Conservation (phyloP, 64 coral and sea anemone species). For the Pachyseris speciosa region DNA sequence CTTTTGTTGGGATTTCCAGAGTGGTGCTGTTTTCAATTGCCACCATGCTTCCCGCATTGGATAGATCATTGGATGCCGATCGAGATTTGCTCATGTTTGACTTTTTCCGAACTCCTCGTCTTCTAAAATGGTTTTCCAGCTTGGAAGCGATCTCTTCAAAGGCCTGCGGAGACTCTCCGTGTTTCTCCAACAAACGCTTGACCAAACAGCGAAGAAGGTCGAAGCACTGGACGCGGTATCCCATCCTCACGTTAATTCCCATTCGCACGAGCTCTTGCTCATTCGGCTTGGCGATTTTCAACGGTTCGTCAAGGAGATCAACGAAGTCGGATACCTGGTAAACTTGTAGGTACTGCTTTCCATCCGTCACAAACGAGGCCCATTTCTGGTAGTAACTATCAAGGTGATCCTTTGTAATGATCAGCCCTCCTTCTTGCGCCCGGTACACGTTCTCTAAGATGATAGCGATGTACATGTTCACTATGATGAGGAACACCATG, state of each 20-base stretch:
- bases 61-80: constrained; percentile 13
- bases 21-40: not conserved
- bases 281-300: constrained; percentile 66
- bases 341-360: constrained; percentile 68
- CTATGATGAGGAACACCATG: constrained; percentile 75
- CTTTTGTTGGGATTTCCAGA: not conserved
- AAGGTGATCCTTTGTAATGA: constrained; percentile 78
- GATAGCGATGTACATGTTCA: constrained; percentile 89
- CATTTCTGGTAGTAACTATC: constrained; percentile 86
- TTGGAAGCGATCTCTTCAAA: constrained; percentile 49
- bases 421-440: constrained; percentile 61
- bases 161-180: constrained; percentile 24
- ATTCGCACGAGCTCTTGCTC: constrained; percentile 67
- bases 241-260: constrained; percentile 57
- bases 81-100: constrained; percentile 12
- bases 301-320: constrained; percentile 61
- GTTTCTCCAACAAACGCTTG: not conserved
- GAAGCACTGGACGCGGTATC: constrained; percentile 68
- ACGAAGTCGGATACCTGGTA: constrained; percentile 76
- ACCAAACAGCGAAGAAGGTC: constrained; percentile 70
- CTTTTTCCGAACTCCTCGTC: constrained; percentile 19
- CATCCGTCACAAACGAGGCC: constrained; percentile 62
- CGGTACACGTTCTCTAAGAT: constrained; percentile 81
- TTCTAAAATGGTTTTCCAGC: constrained; percentile 41
- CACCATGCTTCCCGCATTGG: not conserved